Base-by-base conservation (phyloP, 2,113 vertebrate genomes). In the Anas platyrhynchos region DNA sequence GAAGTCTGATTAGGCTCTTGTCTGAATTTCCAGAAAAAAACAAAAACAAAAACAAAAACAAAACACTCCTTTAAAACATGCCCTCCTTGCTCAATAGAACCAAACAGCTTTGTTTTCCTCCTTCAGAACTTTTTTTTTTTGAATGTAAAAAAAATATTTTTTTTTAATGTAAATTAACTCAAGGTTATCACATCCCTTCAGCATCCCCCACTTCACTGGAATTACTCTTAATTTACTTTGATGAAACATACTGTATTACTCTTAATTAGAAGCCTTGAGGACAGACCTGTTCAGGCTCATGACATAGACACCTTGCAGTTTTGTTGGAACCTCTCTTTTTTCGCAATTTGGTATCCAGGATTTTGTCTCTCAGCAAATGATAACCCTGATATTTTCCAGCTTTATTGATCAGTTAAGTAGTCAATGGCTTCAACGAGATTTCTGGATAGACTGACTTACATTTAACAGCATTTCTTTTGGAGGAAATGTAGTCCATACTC, bases 211-310 rank as follows among this genome's bases (percentile, higher is more conserved):
- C 54, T 95, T 92, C n/a, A 38, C 27, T 54, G 43, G 80, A 93
- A 86, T 93, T 94, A 72, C 80, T 79, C 44, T 84, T 92, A 84
- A 86, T 95, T 93, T 94, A 79, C 69, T 90, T 88, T 86, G 73
- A 75, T 81, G 73, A 93, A 97, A 88, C 0, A 0, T 41, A 88
- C 56, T 84, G 61, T 88, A 93, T 83, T 81, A 69, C 67, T 83
- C 85, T 88, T 93, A 91, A 94, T 94, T 89, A 90, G 79, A 94
- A 91, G 56, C 85, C 91, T 54, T 50, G 54, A 68, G 66, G 81
- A 73, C 58, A 91, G 38, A 91, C 36, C 41, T 58, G 14, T 54
- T 54, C n/a, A 82, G 46, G 31, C 62, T 82, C 41, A 18, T 38
- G 77, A 86, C 91, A 81, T 56, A 67, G 52, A 38, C 73, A 79